Percentiles rank a stretch among this genome's conserved stretches.
Evolutionary conservation across 2,888 invertebrate genomes (phyloP).

Genomic region (Xestobium rufovillosum): DNA sequence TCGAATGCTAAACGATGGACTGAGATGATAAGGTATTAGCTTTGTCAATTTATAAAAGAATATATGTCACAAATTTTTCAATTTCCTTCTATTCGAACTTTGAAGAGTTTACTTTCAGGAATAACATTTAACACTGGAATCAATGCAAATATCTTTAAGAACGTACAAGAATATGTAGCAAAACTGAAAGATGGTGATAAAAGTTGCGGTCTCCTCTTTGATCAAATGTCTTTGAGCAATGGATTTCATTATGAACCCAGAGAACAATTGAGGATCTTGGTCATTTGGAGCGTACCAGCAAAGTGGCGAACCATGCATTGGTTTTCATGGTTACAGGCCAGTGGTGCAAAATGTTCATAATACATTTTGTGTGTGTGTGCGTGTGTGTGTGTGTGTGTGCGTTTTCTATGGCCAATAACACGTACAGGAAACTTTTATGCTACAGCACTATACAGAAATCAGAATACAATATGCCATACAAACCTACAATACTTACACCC

Average conservation of each 20-base stretch:
- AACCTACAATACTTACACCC: too few species aligned
- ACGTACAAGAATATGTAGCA: slow-evolving; percentile 23
- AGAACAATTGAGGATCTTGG: slow-evolving; percentile 18
- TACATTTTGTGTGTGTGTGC: too few species aligned
- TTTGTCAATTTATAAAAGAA: slow-evolving; percentile 1
- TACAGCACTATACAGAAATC: too few species aligned
- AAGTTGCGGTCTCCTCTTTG: slow-evolving; percentile 10
- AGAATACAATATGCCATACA: too few species aligned
- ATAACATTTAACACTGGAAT: slow-evolving; percentile 4
- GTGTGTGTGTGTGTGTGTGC: too few species aligned
- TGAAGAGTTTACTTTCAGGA: neutral
- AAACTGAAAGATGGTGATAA: slow-evolving; percentile 9
- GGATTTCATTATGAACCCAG: slow-evolving; percentile 9
- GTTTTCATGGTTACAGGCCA: slow-evolving; percentile 24
- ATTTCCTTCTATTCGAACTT: neutral
- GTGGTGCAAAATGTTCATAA: too few species aligned
- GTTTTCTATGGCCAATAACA: too few species aligned
- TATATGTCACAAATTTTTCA: neutral
- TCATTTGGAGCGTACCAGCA: slow-evolving; percentile 12
- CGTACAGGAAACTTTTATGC: too few species aligned
- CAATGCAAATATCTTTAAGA: slow-evolving; percentile 13
- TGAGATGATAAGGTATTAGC: neutral
- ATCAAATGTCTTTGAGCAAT: slow-evolving; percentile 11
- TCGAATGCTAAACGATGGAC: neutral
- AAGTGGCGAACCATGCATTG: slow-evolving; percentile 22